Evolutionary conservation across 2,888 invertebrate species (phyloP), one percentile per base, ranked within the genome.

Genomic region (Athalia rosae): DNA sequence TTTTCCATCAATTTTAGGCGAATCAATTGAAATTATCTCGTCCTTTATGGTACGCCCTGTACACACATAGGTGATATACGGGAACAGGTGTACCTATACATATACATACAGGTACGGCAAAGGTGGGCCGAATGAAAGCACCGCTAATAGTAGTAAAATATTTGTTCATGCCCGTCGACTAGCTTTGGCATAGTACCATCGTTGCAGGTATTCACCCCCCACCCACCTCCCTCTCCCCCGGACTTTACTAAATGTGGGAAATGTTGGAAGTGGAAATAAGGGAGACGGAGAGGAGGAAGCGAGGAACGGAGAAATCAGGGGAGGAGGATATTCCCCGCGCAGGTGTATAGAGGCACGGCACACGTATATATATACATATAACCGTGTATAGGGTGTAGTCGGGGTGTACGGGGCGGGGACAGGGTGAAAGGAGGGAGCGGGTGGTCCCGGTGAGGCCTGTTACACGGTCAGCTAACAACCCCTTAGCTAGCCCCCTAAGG

Each of bases 391-490:
- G 69, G 69, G 43, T n/a, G 15, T 15, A 58, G 64, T 53, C 13
- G 11, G 11, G 50, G 43, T 63, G 64, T 13, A 76, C 7, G 69
- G 28, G 69, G 56, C 50, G 58, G 13, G 50, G 76, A 61, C 58
- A 69, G 79, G 77, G 78, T 59, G 77, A 48, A 28, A 67, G 61
- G 76, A 61, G 74, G 67, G 79, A 79, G 82, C 76, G 77, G 80
- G 81, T 80, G 82, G 83, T 86, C 84, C 87, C 86, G 83, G 79
- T 79, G 87, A 86, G 87, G 86, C 86, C 86, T 86, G 85, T 86
- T 87, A 87, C 85, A 85, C 84, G 86, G 86, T 86, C 85, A 86
- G 86, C 86, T 86, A 87, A 87, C 87, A 87, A 87, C 86, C 86
- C 85, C 86, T 86, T 86, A 85, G 83, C 83, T 81, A 76, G 80